Evolutionary conservation across 2,888 invertebrate genomes (phyloP).

Genomic region (Amphipyra tragopoginis): DNA sequence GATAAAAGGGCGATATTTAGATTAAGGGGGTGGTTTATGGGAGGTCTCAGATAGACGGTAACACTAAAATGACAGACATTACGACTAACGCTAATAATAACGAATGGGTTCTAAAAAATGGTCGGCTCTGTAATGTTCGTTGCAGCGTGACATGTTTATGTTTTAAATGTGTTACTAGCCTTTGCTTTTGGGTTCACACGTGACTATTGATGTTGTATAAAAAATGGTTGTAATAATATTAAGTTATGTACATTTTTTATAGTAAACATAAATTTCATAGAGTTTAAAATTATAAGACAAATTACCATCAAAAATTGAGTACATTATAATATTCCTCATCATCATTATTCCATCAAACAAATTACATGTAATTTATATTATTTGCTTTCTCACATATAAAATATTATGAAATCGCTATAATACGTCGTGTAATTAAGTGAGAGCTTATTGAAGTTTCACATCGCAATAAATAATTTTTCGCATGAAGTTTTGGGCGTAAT

Average conservation of each 20-base stretch:
- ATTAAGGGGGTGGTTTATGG: constrained; percentile 84
- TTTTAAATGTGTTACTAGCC: constrained; percentile 42
- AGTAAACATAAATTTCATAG: constrained; percentile 7
- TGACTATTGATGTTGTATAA: constrained; percentile 16
- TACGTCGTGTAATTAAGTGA: constrained; percentile 41
- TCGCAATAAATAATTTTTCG: constrained; percentile 35
- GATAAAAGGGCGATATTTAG: constrained; percentile 88
- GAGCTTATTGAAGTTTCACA: constrained; percentile 42
- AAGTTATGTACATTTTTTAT: constrained; percentile 7
- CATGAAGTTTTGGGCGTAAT: constrained; percentile 35
- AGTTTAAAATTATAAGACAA: constrained; percentile 29
- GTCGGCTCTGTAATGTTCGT: constrained; percentile 52
- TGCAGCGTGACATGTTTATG: constrained; percentile 48
- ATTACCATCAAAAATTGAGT: constrained; percentile 25
- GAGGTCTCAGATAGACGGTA: constrained; percentile 76
- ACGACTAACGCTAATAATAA: constrained; percentile 80
- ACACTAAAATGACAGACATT: constrained; percentile 81
- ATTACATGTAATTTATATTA: constrained; percentile 41
- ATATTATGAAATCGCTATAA: constrained; percentile 41
- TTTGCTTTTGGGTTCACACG: constrained; percentile 19
- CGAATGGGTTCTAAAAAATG: constrained; percentile 74
- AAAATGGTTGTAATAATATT: constrained; percentile 5
- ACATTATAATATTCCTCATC: constrained; percentile 36
- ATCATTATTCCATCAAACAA: constrained; percentile 51
- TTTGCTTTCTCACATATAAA: constrained; percentile 36